Evolutionary conservation across 2,797 vertebrate species (phyloP).

Genomic region (Crenuchus spilurus): DNA sequence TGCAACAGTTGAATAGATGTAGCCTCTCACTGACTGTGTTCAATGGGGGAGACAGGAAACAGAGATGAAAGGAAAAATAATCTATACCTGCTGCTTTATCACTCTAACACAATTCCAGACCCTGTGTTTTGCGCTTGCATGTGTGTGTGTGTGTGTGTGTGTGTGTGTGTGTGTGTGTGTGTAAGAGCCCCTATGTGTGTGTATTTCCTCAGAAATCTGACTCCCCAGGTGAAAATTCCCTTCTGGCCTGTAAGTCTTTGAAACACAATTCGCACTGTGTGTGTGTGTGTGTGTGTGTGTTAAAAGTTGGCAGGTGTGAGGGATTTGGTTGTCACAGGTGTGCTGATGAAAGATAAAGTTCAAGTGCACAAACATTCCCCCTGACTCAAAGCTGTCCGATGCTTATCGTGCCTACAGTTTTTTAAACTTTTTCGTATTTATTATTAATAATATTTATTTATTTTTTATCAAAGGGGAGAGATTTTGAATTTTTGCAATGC

Average conservation of each 20-base stretch:
- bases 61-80: slow-evolving; percentile 3
- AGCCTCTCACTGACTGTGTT: not conserved
- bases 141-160: no score
- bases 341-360: not conserved
- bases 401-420: not conserved
- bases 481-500: no score
- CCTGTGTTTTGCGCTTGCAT: not conserved
- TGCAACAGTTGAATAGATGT: slow-evolving; percentile 5
- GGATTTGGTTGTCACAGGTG: slow-evolving; percentile 10
- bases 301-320: not conserved
- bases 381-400: not conserved
- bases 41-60: not conserved
- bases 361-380: not conserved
- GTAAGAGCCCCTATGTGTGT: no score
- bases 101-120: not conserved
- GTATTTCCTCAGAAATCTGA: slow-evolving; percentile 9
- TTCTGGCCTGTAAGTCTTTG: not conserved
- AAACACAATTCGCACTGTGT: not conserved
- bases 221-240: not conserved
- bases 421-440: no score
- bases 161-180: not conserved
- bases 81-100: not conserved
- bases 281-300: not conserved
- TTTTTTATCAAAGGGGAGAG: no score
- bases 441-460: no score